These are phyloP conservation scores for Phymanthus crucifer DNA, from an alignment of 92 coral and sea anemone species.

Conservation along the genomic window DNA sequence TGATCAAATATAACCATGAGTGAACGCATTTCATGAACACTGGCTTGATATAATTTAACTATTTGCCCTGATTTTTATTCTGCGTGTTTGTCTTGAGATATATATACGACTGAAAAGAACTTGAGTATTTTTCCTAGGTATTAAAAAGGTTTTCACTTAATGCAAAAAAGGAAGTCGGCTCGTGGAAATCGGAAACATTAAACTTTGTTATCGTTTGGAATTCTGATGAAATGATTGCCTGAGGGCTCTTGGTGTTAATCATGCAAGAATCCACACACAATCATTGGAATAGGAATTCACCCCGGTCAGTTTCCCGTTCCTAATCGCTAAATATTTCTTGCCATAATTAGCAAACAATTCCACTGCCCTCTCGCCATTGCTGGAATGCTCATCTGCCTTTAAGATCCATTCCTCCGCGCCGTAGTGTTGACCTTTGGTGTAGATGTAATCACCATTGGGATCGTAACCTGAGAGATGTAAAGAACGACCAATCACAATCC, in stretches of 20 bases:
- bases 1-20: neutral
- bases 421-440: constrained; percentile 83
- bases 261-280: constrained; percentile 84
- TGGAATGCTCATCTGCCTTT: constrained; percentile 71
- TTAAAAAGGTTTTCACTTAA: neutral
- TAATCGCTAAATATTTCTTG: constrained; percentile 80
- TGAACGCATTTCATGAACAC: neutral
- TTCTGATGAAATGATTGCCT: neutral
- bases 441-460: constrained; percentile 81
- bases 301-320: constrained; percentile 75
- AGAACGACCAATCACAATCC: neutral
- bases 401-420: constrained; percentile 94
- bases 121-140: neutral
- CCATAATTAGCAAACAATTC: constrained; percentile 83
- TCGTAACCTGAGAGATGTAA: constrained; percentile 56
- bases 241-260: neutral
- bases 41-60: neutral
- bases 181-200: too few species aligned
- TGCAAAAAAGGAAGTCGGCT: neutral
- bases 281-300: constrained; percentile 62
- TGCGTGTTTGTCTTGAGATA: neutral
- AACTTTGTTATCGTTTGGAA: neutral
- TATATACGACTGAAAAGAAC: neutral
- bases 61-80: neutral
- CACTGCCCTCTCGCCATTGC: constrained; percentile 74